A percentile compares a stretch with the other conserved stretches of the same genome.
Conservation (phyloP, 2,797 vertebrate genomes). For the Ciconia nigra region DNA sequence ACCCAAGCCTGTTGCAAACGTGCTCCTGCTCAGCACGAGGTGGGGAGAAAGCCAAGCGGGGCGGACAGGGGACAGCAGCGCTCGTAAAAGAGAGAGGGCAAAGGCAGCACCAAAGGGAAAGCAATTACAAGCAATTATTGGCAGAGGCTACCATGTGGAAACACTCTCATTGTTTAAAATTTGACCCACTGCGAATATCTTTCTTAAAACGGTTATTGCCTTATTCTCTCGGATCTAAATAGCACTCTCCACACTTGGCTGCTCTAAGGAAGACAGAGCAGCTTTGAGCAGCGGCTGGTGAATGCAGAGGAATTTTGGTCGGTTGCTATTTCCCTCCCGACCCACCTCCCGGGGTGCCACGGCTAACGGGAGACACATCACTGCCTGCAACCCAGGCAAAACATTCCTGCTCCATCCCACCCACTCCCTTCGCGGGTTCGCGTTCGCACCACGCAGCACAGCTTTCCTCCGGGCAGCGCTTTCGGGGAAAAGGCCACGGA, state of each 20-base stretch:
- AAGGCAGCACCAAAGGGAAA: background rate
- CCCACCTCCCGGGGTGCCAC: background rate
- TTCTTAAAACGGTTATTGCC: slow-evolving; percentile 35
- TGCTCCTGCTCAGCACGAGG: background rate
- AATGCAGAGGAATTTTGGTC: background rate
- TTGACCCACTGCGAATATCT: slow-evolving; percentile 36
- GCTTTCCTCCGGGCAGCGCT: background rate
- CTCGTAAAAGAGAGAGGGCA: background rate
- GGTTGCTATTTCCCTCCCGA: background rate
- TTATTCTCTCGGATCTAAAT: slow-evolving; percentile 11
- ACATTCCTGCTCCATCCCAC: background rate
- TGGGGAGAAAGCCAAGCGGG: background rate
- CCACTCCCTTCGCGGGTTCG: rapidly evolving
- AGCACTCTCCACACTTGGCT: background rate
- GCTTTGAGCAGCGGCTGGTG: background rate
- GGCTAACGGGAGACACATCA: background rate
- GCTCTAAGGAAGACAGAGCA: background rate
- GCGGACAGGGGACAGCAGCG: background rate
- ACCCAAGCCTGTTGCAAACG: background rate
- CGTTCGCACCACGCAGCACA: background rate
- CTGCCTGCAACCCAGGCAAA: background rate
- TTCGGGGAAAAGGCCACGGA: rapidly evolving
- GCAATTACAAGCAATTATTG: slow-evolving; percentile 66
- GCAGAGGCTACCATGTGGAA: slow-evolving; percentile 45
- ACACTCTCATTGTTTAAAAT: slow-evolving; percentile 52